phyloP scores from a whole-genome alignment of 2,888 invertebrate genomes.

The Cosmia trapezina region DNA sequence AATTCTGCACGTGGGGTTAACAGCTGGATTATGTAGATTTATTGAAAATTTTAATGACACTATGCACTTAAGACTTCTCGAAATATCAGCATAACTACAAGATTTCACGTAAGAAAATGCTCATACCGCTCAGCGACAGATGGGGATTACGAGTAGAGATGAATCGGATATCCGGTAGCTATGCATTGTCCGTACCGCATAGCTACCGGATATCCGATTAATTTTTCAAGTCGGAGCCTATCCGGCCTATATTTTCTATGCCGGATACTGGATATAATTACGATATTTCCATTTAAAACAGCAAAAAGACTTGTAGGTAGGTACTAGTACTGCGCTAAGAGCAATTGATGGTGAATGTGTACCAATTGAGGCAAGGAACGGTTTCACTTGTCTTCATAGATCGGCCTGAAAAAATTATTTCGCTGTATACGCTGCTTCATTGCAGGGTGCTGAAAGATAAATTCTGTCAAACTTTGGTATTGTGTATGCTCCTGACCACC shows the following conservation, averaged over 20 bases:
- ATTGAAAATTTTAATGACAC: too few species aligned
- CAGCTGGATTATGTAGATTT: not conserved
- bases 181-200: not conserved
- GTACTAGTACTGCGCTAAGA: not conserved
- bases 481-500: too few species aligned
- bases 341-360: too few species aligned
- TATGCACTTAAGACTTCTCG: not conserved
- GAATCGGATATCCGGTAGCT: not conserved
- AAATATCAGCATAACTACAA: not conserved
- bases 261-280: too few species aligned
- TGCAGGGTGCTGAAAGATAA: not conserved
- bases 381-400: not conserved
- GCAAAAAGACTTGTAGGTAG: too few species aligned
- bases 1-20: not conserved
- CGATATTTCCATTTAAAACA: too few species aligned
- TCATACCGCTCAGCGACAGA: too few species aligned
- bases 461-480: not conserved
- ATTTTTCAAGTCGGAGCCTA: too few species aligned
- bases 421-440: not conserved
- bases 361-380: too few species aligned
- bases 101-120: not conserved
- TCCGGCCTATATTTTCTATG: too few species aligned
- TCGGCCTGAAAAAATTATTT: not conserved
- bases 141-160: too few species aligned
- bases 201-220: too few species aligned